Percentiles rank a stretch among this genome's conserved stretches.
Evolutionary conservation across 2,113 vertebrate genomes (phyloP).

Genomic region (Neodontobutis hainanensis): DNA sequence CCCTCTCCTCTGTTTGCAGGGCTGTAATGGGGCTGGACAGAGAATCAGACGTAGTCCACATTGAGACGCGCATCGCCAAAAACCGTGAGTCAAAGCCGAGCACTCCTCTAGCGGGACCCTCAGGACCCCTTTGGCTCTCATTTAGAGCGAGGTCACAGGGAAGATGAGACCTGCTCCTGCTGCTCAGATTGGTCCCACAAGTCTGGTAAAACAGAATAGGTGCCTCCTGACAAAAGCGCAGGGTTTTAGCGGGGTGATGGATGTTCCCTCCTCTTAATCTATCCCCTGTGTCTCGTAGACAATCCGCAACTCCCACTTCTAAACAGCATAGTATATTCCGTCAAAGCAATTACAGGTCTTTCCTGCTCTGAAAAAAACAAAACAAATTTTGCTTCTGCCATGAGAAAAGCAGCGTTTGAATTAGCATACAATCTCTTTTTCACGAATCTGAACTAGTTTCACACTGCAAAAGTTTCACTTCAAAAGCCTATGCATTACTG

Average conservation of each 20-base stretch:
- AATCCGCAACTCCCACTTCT: conserved; percentile 41
- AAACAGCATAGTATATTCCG: conserved; percentile 48
- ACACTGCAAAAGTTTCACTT: conserved; percentile 13
- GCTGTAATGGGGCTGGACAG: conserved; percentile 91
- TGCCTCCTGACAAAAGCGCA: conserved; percentile 59
- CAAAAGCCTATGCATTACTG: conserved; percentile 3
- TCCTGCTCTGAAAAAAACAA: conserved; percentile 26
- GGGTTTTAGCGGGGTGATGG: conserved; percentile 67
- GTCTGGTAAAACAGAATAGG: conserved; percentile 67
- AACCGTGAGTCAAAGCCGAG: conserved; percentile 86
- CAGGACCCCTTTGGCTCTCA: conserved; percentile 65
- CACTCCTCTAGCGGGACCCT: conserved; percentile 39
- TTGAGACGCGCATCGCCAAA: conserved; percentile 88
- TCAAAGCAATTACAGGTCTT: conserved; percentile 59
- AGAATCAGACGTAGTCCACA: conserved; percentile 93
- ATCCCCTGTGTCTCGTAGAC: conserved; percentile 58
- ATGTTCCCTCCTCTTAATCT: conserved; percentile 64
- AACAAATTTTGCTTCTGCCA: conserved; percentile 24
- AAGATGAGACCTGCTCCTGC: conserved; percentile 63
- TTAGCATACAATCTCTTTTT: conserved; percentile 40
- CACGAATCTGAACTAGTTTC: conserved; percentile 25
- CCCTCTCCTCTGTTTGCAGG: conserved; percentile 76
- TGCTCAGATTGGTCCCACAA: conserved; percentile 64
- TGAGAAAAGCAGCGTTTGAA: conserved; percentile 38
- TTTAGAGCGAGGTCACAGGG: conserved; percentile 70